Base-by-base conservation (phyloP, 2,113 vertebrate species). In the Morphnarchus princeps region DNA sequence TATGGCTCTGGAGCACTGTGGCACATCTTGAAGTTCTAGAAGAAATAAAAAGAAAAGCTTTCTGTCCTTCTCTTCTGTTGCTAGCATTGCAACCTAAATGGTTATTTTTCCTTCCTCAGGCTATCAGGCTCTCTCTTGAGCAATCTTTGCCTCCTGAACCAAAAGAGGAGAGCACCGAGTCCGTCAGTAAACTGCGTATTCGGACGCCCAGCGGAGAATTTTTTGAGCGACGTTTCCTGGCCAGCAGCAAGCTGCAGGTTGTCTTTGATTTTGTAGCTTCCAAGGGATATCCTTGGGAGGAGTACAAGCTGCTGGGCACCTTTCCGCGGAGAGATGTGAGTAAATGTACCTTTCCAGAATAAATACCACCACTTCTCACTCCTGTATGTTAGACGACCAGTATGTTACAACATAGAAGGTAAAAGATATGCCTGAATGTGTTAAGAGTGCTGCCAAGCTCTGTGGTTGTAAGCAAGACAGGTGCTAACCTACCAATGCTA, bases 261-360 rank as follows among this genome's bases (percentile, higher is more conserved):
- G 99, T 99, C 97, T 99, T 99, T 91, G 99, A 99, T 98, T 99
- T 99, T 82, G 99, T 99, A 96, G 99, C 99, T 97, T 99, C 99
- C 97, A 99, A 99, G 98, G 99, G 99, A 87, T 99, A 98, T 97
- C 99, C 99, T 57, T 99, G 98, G 96, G 99, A 99, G 43, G 99
- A 99, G 96, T 99, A 99, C 98, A 99, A 99, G 98, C 98, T 99
- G 96, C 99, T 99, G 97, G 99, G 99, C 97, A 99, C 99, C 98
- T 99, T 99, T 98, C 99, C 99, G 34, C 99, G 99, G 98, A 99
- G 99, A 99, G 99, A 99, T 96, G 99, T 99, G 97, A 98, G 98
- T 98, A 97, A 95, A 94, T 20, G 2, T 9, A 26, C 32, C 58
- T 97, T 96, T 62, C 67, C 58, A 73, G 57, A 63, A n/a, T 54